A percentile compares a stretch with the other conserved stretches of the same genome.
Conservation (phyloP, 2,888 invertebrate species). For the Caenorhabditis parvicauda region DNA sequence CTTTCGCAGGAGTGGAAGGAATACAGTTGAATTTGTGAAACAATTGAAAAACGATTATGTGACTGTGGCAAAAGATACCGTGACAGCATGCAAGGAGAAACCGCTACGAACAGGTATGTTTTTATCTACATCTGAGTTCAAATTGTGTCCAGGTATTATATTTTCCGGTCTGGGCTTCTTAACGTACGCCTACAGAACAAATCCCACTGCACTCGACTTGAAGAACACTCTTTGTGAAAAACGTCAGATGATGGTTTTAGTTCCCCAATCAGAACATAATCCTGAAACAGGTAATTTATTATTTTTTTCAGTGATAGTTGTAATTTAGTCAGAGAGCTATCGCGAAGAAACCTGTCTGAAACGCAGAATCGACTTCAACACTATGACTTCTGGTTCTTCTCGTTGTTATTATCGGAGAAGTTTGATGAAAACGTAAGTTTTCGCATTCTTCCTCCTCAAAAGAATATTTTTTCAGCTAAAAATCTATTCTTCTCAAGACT, state of each 20-base stretch:
- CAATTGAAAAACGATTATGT: constrained; percentile 42
- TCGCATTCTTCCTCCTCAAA: not conserved
- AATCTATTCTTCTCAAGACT: constrained; percentile 42
- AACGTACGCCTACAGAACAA: constrained; percentile 41
- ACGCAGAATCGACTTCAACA: constrained; percentile 42
- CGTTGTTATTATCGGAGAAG: constrained; percentile 40
- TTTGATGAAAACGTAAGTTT: constrained; percentile 43
- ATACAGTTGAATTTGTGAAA: constrained; percentile 34
- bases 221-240: constrained; percentile 35
- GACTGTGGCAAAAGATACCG: constrained; percentile 38
- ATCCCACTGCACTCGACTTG: constrained; percentile 45
- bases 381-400: constrained; percentile 52
- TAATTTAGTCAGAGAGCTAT: constrained; percentile 10
- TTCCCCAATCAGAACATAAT: constrained; percentile 49
- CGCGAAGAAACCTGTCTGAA: constrained; percentile 10
- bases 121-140: not conserved
- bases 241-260: constrained; percentile 45
- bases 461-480: constrained; percentile 19
- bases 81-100: constrained; percentile 27
- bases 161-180: constrained; percentile 30
- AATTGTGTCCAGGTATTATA: constrained; percentile 11
- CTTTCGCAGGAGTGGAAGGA: constrained; percentile 24
- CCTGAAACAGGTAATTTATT: constrained; percentile 29
- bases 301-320: not conserved
- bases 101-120: constrained; percentile 35